Evolutionary conservation across 2,113 vertebrate genomes (phyloP).

Genomic region (Carollia perspicillata): DNA sequence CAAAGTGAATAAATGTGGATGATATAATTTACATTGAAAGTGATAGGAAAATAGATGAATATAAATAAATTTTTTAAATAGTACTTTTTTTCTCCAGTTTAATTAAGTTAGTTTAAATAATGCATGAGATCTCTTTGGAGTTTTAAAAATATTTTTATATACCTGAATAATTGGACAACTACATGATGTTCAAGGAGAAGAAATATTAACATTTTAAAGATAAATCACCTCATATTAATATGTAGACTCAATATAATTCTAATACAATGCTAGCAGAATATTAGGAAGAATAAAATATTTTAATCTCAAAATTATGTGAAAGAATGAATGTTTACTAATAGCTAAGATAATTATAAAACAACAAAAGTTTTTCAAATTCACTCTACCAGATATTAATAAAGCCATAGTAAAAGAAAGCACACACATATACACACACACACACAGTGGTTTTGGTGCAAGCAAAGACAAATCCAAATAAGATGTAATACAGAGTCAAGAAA

Average conservation of each 20-base stretch:
- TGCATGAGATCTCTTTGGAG: not conserved
- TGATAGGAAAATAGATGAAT: not conserved
- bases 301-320: not conserved
- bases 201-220: not conserved
- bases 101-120: not conserved
- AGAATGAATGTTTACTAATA: not conserved
- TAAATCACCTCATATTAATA: not conserved
- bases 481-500: not conserved
- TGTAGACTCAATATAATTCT: not conserved
- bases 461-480: not conserved
- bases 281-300: not conserved
- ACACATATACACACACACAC: not conserved
- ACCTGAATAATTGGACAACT: not conserved
- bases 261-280: not conserved
- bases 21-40: not conserved
- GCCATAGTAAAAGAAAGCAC: not conserved
- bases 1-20: not conserved
- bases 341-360: not conserved
- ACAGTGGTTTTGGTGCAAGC: not conserved
- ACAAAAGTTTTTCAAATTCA: not conserved
- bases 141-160: not conserved
- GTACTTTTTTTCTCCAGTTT: not conserved
- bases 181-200: not conserved
- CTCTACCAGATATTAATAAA: not conserved
- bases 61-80: not conserved